Evolutionary conservation across 2,113 vertebrate genomes (phyloP).

Genomic region (Cyphomyrus plagiostoma): DNA sequence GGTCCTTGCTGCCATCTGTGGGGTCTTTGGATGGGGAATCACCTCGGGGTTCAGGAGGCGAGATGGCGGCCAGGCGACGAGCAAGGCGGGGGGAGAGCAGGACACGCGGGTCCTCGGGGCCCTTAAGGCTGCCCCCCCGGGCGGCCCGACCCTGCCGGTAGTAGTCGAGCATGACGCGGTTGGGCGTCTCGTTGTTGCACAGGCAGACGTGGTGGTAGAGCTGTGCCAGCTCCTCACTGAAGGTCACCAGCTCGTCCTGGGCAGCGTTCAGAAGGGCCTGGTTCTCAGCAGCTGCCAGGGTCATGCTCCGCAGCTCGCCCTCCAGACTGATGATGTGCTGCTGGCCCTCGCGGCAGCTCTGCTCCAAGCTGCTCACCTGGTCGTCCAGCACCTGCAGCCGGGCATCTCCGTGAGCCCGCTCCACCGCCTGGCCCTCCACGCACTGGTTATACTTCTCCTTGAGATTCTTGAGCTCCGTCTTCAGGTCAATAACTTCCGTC

Average conservation of each 20-base stretch:
- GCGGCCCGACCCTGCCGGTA: slow-evolving; percentile 85
- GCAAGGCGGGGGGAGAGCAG: slow-evolving; percentile 83
- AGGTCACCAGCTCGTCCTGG: slow-evolving; percentile 86
- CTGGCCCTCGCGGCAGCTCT: slow-evolving; percentile 66
- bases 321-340: slow-evolving; percentile 77
- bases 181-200: slow-evolving; percentile 95
- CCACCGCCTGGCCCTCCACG: slow-evolving; percentile 66
- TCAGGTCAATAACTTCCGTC: slow-evolving; percentile 88
- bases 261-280: slow-evolving; percentile 78
- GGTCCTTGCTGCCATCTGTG: slow-evolving; percentile 66
- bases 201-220: slow-evolving; percentile 96
- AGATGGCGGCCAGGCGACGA: slow-evolving; percentile 64
- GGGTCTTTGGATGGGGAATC: slow-evolving; percentile 64
- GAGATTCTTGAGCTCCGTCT: slow-evolving; percentile 81
- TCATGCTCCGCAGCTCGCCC: slow-evolving; percentile 71
- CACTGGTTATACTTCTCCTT: slow-evolving; percentile 78
- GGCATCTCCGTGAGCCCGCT: slow-evolving; percentile 62
- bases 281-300: slow-evolving; percentile 67
- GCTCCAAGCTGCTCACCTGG: slow-evolving; percentile 74
- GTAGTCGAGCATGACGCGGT: slow-evolving; percentile 95
- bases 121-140: slow-evolving; percentile 71
- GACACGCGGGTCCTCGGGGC: slow-evolving; percentile 79
- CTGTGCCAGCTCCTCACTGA: slow-evolving; percentile 93
- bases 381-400: slow-evolving; percentile 72
- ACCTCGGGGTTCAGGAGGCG: slow-evolving; percentile 55